A percentile compares a stretch with the other conserved stretches of the same genome.
phyloP scores from a whole-genome alignment of 2,888 invertebrate genomes.

The Hirtodrosophila histrioides region DNA sequence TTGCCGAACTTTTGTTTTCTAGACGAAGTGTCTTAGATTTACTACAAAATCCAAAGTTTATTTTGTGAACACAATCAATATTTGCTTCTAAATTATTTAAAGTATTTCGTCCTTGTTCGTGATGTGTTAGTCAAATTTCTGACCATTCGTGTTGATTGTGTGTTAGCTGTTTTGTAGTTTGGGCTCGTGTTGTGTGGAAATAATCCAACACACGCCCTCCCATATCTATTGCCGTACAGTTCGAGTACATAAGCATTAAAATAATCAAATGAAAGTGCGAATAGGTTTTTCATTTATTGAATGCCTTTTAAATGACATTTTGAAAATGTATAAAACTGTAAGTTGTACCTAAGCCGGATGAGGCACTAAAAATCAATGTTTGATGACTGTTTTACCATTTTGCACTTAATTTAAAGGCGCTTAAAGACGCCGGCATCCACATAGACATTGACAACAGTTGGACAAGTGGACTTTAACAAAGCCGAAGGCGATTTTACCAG shows the following conservation, averaged over 20 bases:
- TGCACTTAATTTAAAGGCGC: conserved; percentile 58
- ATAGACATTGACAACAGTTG: conserved; percentile 36
- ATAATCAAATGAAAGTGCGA: not conserved
- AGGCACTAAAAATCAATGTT: conserved; percentile 63
- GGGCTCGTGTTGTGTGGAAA: too few relatives aligned
- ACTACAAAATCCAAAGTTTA: too few relatives aligned
- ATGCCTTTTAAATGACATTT: conserved; percentile 20
- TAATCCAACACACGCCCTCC: too few relatives aligned
- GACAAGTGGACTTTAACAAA: conserved; percentile 42
- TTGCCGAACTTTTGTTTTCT: too few relatives aligned
- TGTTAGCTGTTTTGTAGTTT: too few relatives aligned
- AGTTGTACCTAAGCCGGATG: conserved; percentile 19
- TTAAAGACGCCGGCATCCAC: conserved; percentile 31
- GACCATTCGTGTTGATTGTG: too few relatives aligned
- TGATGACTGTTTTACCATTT: conserved; percentile 46
- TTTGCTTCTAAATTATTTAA: too few relatives aligned
- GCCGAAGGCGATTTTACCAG: conserved; percentile 38
- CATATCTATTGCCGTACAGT: too few relatives aligned
- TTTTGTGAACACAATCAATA: too few relatives aligned
- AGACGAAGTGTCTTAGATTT: too few relatives aligned
- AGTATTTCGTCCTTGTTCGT: too few relatives aligned
- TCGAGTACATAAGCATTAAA: not conserved
- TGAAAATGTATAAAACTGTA: conserved; percentile 16
- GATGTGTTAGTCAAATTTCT: too few relatives aligned
- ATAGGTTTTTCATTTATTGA: conserved; percentile 16